Evolutionary conservation across 2,888 invertebrate species (phyloP).

Genomic region (Monochamus alternatus): DNA sequence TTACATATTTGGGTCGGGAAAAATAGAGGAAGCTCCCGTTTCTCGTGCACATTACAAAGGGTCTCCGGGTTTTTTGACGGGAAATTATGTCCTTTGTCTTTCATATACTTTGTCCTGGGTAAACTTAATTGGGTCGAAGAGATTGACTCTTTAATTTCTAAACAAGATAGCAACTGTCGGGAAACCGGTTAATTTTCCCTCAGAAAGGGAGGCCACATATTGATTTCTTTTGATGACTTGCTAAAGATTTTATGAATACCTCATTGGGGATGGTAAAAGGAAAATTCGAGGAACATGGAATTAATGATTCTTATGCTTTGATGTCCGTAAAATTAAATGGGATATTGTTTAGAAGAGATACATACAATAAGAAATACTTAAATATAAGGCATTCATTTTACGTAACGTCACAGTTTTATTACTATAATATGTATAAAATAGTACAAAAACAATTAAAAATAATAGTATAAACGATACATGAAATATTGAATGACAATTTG

Average conservation of each 20-base stretch:
- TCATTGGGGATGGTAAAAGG: neutral
- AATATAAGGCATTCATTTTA: too few relatives aligned
- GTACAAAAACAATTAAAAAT: too few relatives aligned
- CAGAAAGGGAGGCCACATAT: conserved; percentile 20
- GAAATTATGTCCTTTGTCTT: conserved; percentile 23
- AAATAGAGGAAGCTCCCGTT: conserved; percentile 27
- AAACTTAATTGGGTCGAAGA: conserved; percentile 17
- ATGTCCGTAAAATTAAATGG: conserved; percentile 28
- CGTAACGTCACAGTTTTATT: too few relatives aligned
- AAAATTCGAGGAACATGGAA: conserved; percentile 5
- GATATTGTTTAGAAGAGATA: neutral
- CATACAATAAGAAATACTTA: too few relatives aligned
- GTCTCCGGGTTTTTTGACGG: conserved; percentile 14
- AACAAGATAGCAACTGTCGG: conserved; percentile 8
- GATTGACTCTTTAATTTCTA: conserved; percentile 31
- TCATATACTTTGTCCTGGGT: neutral
- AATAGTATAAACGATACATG: too few relatives aligned
- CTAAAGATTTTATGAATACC: conserved; percentile 19
- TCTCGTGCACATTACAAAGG: conserved; percentile 12
- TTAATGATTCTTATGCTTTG: conserved; percentile 18
- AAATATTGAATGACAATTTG: too few relatives aligned
- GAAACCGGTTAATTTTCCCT: conserved; percentile 18
- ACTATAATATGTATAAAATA: too few relatives aligned
- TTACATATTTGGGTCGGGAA: conserved; percentile 58
- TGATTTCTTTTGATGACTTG: conserved; percentile 33